Conservation (phyloP, 2,797 vertebrate genomes). For the Epinephelus awoara region DNA sequence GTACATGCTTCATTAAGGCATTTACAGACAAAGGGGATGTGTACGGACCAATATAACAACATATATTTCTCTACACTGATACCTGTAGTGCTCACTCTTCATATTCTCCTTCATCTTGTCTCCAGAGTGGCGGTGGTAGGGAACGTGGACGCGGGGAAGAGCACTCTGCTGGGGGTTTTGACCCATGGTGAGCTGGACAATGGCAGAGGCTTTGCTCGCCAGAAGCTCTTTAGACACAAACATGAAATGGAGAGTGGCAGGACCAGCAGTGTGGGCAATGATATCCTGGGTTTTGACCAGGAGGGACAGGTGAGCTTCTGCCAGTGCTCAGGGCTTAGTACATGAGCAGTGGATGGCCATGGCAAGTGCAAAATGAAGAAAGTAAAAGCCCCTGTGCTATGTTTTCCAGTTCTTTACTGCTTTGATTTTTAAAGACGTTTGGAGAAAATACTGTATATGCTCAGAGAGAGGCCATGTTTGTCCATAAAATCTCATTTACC, state of each 20-base stretch:
- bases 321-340: neutral
- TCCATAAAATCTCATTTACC: neutral
- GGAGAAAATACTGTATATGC: too few relatives aligned
- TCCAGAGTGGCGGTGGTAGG: conserved; percentile 94
- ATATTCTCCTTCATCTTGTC: neutral
- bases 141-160: conserved; percentile 95
- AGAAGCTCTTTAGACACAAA: conserved; percentile 96
- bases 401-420: neutral
- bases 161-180: conserved; percentile 92
- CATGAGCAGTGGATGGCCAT: neutral
- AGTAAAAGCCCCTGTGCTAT: neutral
- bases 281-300: conserved; percentile 95
- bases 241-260: conserved; percentile 96
- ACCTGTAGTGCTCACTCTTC: neutral
- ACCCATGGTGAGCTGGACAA: conserved; percentile 96
- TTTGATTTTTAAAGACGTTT: neutral
- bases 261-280: conserved; percentile 96
- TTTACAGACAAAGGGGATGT: neutral
- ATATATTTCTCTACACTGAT: neutral
- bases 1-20: neutral
- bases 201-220: conserved; percentile 93
- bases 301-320: conserved; percentile 84
- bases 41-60: neutral
- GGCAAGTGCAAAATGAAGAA: neutral
- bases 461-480: neutral